phyloP scores from a whole-genome alignment of 2,888 invertebrate genomes.

The Pollenia labialis region DNA sequence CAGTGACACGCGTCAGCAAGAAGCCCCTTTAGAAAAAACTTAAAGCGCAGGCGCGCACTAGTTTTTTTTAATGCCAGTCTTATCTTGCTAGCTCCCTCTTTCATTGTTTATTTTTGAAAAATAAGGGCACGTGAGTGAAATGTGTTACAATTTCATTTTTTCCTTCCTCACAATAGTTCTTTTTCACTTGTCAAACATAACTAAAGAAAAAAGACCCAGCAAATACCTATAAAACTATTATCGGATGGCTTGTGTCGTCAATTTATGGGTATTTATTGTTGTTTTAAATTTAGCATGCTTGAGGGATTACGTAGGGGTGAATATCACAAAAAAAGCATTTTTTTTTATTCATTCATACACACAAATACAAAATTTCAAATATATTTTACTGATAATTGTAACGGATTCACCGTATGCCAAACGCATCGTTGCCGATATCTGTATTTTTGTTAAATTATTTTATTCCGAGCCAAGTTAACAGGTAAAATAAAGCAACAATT shows the following conservation, averaged over 20 bases:
- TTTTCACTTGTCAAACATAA: constrained; percentile 58
- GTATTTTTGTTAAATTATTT: constrained; percentile 28
- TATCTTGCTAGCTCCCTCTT: constrained; percentile 10
- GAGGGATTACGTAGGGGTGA: constrained; percentile 69
- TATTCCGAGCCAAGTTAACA: constrained; percentile 38
- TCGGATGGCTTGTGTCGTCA: constrained; percentile 69
- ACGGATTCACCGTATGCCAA: constrained; percentile 81
- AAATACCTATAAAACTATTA: constrained; percentile 46
- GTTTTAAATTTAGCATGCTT: constrained; percentile 67
- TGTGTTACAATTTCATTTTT: constrained; percentile 31
- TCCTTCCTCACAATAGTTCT: constrained; percentile 7
- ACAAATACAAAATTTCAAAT: background rate
- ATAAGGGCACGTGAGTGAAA: constrained; percentile 68
- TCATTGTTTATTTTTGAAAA: constrained; percentile 45
- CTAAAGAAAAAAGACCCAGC: constrained; percentile 1
- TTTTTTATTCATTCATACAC: constrained; percentile 24
- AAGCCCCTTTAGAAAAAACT: constrained; percentile 50
- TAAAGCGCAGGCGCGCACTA: constrained; percentile 70
- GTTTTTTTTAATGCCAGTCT: constrained; percentile 21
- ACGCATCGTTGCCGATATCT: constrained; percentile 56
- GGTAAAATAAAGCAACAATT: constrained; percentile 60
- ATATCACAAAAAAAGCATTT: constrained; percentile 48
- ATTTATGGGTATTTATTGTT: constrained; percentile 46
- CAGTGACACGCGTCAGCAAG: constrained; percentile 63
- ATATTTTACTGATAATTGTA: constrained; percentile 73